Percentiles rank a stretch among this genome's conserved stretches.
These are phyloP conservation scores for Drosophila kokeensis DNA, from an alignment of 2,888 invertebrate species.

Conservation along the genomic window DNA sequence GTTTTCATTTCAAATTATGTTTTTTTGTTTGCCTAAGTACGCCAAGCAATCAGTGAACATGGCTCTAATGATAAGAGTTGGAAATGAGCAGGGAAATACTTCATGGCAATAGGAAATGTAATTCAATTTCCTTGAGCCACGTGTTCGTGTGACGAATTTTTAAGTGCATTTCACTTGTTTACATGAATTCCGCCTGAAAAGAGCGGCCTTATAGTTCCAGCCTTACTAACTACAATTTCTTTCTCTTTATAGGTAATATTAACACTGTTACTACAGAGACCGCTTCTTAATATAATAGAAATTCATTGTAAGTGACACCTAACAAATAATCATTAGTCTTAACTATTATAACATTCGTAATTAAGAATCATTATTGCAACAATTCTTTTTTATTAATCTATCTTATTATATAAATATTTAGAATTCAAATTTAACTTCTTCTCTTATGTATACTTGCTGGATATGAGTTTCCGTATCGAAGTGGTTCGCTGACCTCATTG, in stretches of 20 bases:
- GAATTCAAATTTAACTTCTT: not conserved
- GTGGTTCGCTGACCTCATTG: not conserved
- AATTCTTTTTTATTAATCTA: not conserved
- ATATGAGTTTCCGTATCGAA: not conserved
- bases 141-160: slow-evolving; percentile 77
- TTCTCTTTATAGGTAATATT: slow-evolving; percentile 56
- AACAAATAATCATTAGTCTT: not conserved
- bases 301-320: slow-evolving; percentile 4
- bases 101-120: slow-evolving; percentile 21
- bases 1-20: slow-evolving; percentile 30
- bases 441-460: not conserved
- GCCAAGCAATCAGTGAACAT: slow-evolving; percentile 19
- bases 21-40: slow-evolving; percentile 15
- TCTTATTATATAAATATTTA: not conserved
- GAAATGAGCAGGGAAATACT: not conserved
- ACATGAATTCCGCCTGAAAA: slow-evolving; percentile 10
- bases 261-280: not conserved
- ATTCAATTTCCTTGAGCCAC: slow-evolving; percentile 65
- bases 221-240: slow-evolving; percentile 29
- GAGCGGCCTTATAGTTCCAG: not conserved
- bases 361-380: not conserved
- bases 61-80: slow-evolving; percentile 17
- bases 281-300: not conserved
- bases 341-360: not conserved
- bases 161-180: slow-evolving; percentile 60